Percentiles rank a stretch among this genome's conserved stretches.
Evolutionary conservation across 2,113 vertebrate genomes (phyloP).

Genomic region (Acrocephalus arundinaceus): DNA sequence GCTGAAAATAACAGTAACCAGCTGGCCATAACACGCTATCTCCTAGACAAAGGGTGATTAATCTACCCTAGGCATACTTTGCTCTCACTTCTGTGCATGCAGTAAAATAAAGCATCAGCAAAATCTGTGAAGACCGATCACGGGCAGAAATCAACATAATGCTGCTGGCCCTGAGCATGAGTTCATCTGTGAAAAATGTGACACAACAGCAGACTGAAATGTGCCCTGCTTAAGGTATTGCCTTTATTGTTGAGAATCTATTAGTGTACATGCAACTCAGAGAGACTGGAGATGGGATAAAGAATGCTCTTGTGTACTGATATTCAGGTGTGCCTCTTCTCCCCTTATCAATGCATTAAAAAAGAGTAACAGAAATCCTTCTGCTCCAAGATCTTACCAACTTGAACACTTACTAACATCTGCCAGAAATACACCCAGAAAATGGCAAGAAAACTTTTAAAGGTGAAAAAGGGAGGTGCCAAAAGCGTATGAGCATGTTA

Average conservation of each 20-base stretch:
- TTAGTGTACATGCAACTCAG: neutral
- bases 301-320: neutral
- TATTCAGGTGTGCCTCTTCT: neutral
- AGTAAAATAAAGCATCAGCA: neutral
- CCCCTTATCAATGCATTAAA: neutral
- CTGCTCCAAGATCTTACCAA: neutral
- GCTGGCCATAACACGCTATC: neutral
- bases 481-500: neutral
- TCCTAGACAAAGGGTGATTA: neutral
- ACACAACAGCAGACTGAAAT: neutral
- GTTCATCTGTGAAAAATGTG: neutral
- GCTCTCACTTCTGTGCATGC: neutral
- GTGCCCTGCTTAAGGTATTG: neutral
- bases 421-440: neutral
- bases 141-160: neutral
- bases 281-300: neutral
- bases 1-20: neutral
- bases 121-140: neutral
- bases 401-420: neutral
- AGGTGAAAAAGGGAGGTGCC: neutral
- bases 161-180: neutral
- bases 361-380: neutral
- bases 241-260: neutral
- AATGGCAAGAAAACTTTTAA: neutral
- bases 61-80: neutral